Conservation (phyloP, 2,113 vertebrate genomes). For the Macroglossus sobrinus region DNA sequence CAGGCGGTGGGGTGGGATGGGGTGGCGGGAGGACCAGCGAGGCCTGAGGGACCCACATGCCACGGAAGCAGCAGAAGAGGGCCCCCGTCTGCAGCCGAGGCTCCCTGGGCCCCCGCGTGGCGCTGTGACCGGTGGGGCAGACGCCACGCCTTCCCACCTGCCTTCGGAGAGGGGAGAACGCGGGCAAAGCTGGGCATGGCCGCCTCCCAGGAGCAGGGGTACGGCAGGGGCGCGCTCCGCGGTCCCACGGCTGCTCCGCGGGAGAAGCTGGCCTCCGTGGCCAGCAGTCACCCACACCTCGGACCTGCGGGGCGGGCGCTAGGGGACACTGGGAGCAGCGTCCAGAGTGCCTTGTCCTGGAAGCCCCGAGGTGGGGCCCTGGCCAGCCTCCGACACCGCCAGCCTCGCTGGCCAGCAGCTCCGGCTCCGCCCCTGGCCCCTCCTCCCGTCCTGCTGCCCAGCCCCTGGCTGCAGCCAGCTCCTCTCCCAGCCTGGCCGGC, state of each 20-base stretch:
- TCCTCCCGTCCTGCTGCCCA: neutral
- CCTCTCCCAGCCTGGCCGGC: neutral
- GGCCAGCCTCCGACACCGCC: neutral
- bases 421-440: no score
- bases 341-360: no score
- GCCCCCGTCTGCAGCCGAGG: neutral
- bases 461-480: neutral
- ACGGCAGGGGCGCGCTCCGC: constrained; percentile 10
- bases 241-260: no score
- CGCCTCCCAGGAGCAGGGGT: neutral
- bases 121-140: neutral
- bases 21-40: neutral
- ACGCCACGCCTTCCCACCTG: neutral
- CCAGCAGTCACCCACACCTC: neutral
- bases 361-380: neutral
- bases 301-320: neutral
- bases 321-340: neutral
- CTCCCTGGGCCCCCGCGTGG: fast-evolving
- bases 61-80: neutral
- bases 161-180: neutral
- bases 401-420: neutral
- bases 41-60: neutral
- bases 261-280: neutral
- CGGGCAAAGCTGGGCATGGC: neutral
- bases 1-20: fast-evolving